Percentiles rank a stretch among this genome's conserved stretches.
Evolutionary conservation across 2,797 vertebrate genomes (phyloP).

Genomic region (Danio choprae): DNA sequence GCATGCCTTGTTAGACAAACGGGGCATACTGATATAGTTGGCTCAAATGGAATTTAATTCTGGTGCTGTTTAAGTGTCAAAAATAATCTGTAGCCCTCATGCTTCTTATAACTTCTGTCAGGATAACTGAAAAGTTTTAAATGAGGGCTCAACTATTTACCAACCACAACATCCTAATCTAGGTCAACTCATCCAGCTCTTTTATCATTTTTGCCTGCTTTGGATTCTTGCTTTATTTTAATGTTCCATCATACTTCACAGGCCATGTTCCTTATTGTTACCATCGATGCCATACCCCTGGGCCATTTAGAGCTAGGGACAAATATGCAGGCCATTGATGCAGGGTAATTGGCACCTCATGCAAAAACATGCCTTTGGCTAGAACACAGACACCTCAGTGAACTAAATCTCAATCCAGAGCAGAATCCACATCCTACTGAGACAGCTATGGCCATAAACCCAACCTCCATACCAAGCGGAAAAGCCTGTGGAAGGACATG

Average conservation of each 20-base stretch:
- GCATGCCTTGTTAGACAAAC: slow-evolving; percentile 33
- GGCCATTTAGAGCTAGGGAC: slow-evolving; percentile 44
- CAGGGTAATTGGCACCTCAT: slow-evolving; percentile 69
- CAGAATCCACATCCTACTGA: slow-evolving; percentile 70
- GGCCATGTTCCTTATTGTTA: slow-evolving; percentile 36
- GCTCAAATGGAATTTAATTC: slow-evolving; percentile 35
- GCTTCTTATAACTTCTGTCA: slow-evolving; percentile 44
- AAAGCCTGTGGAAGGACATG: slow-evolving; percentile 66
- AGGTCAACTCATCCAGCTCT: slow-evolving; percentile 9
- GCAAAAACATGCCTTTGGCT: slow-evolving; percentile 69
- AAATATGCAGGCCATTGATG: slow-evolving; percentile 57
- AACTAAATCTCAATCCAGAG: slow-evolving; percentile 72
- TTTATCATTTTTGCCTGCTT: not conserved
- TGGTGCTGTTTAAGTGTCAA: slow-evolving; percentile 37
- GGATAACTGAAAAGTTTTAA: slow-evolving; percentile 44
- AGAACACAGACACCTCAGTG: slow-evolving; percentile 67
- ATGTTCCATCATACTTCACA: slow-evolving; percentile 26
- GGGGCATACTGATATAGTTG: slow-evolving; percentile 13
- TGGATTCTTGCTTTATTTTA: slow-evolving; percentile 28
- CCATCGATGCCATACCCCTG: slow-evolving; percentile 10
- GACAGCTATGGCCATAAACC: slow-evolving; percentile 61
- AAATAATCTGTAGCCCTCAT: slow-evolving; percentile 41
- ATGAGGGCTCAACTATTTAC: slow-evolving; percentile 16
- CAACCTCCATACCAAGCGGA: slow-evolving; percentile 55
- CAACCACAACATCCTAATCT: slow-evolving; percentile 5